Percentiles rank a stretch among this genome's conserved stretches.
These are phyloP conservation scores for Petrophora chlorosata DNA, from an alignment of 2,888 invertebrate genomes.

Conservation along the genomic window DNA sequence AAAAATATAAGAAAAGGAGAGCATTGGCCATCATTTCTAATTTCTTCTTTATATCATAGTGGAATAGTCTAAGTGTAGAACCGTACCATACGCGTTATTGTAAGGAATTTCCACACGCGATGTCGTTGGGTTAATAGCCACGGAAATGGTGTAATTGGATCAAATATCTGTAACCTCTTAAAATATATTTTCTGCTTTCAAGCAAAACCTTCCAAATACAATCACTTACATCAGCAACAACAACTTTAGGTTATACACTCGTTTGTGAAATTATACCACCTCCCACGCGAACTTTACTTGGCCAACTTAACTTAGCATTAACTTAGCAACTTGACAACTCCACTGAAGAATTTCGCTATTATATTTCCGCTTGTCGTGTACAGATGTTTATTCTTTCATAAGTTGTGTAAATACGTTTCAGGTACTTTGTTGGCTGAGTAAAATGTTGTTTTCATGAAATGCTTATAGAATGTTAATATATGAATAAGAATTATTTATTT, in stretches of 20 bases:
- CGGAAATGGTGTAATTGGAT: no score
- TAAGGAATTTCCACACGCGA: no score
- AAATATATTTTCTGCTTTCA: no score
- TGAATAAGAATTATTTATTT: no score
- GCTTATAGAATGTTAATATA: no score
- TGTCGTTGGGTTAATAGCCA: no score
- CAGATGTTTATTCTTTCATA: conserved; percentile 15
- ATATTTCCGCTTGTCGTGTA: conserved; percentile 17
- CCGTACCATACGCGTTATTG: no score
- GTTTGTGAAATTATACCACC: conserved; percentile 19
- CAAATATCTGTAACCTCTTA: no score
- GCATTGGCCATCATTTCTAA: no score
- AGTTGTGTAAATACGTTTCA: conserved; percentile 6
- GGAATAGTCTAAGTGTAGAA: no score
- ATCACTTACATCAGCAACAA: background rate
- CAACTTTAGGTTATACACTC: conserved; percentile 1
- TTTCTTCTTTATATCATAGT: no score
- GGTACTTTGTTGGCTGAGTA: background rate
- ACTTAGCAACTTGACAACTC: conserved; percentile 27
- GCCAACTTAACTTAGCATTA: conserved; percentile 25
- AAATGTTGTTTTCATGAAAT: conserved; percentile 10
- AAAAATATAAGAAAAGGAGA: no score
- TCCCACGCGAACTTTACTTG: conserved; percentile 26
- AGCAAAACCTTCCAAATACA: background rate
- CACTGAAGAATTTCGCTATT: conserved; percentile 28